Conservation (phyloP, 2,113 vertebrate genomes). For the Todiramphus chloris region DNA sequence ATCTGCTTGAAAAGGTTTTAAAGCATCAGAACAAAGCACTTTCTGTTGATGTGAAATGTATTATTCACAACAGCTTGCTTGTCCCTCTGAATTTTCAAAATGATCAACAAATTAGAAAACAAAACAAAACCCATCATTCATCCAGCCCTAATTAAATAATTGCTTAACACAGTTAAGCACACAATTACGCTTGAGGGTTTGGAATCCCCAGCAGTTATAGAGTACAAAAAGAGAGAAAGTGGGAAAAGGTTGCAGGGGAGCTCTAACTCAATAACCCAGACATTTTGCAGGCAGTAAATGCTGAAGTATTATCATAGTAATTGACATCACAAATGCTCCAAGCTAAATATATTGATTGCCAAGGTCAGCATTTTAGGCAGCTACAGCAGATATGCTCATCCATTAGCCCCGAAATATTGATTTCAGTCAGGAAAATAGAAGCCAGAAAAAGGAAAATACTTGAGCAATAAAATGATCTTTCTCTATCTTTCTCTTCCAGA, state of each 20-base stretch:
- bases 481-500: slow-evolving; percentile 65
- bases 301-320: slow-evolving; percentile 43
- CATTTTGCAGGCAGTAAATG: slow-evolving; percentile 41
- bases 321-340: slow-evolving; percentile 45
- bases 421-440: slow-evolving; percentile 59
- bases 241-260: background rate
- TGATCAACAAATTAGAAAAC: slow-evolving; percentile 20
- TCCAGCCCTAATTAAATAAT: slow-evolving; percentile 40
- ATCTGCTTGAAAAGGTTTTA: background rate
- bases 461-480: slow-evolving; percentile 62
- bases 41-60: background rate
- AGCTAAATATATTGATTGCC: slow-evolving; percentile 68
- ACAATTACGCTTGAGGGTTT: background rate
- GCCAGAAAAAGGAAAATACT: slow-evolving; percentile 38
- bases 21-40: background rate
- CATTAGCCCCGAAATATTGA: slow-evolving; percentile 72
- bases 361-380: slow-evolving; percentile 64
- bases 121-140: background rate
- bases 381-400: slow-evolving; percentile 22
- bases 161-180: background rate
- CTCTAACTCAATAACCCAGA: slow-evolving; percentile 53
- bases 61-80: background rate
- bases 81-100: background rate
- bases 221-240: background rate
- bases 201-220: background rate